Conservation (phyloP, 2,888 invertebrate species). For the Polyommatus iphigenia region DNA sequence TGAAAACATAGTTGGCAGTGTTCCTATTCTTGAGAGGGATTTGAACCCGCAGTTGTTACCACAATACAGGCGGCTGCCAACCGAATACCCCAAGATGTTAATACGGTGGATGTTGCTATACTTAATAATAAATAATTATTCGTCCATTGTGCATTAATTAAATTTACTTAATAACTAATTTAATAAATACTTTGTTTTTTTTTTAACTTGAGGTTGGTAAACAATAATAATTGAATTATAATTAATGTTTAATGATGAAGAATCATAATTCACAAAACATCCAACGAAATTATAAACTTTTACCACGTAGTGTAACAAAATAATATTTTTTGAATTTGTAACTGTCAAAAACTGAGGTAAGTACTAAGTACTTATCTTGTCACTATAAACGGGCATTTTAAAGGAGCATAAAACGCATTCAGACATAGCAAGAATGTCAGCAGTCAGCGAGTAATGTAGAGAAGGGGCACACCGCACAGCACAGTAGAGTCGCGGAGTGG, state of each 20-base stretch:
- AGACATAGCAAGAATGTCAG: background rate
- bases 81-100: background rate
- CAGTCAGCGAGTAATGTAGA: background rate
- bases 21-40: conserved; percentile 27
- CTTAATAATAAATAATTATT: background rate
- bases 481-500: conserved; percentile 8
- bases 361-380: too few species aligned
- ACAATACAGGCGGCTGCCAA: conserved; percentile 19
- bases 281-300: too few species aligned
- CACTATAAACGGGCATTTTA: background rate
- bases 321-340: background rate
- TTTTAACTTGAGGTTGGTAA: too few species aligned
- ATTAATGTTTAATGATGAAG: too few species aligned
- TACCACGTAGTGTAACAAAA: too few species aligned
- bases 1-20: conserved; percentile 28
- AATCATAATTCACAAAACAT: too few species aligned
- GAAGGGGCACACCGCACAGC: too few species aligned
- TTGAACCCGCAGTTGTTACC: conserved; percentile 24
- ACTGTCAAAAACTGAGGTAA: too few species aligned
- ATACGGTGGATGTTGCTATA: background rate
- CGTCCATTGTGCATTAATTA: too few species aligned
- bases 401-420: background rate
- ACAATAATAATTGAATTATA: too few species aligned
- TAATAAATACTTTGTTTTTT: too few species aligned
- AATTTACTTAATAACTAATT: too few species aligned